These are phyloP conservation scores for Phalloptychus januarius DNA, from an alignment of 2,797 vertebrate genomes.

Conservation along the genomic window DNA sequence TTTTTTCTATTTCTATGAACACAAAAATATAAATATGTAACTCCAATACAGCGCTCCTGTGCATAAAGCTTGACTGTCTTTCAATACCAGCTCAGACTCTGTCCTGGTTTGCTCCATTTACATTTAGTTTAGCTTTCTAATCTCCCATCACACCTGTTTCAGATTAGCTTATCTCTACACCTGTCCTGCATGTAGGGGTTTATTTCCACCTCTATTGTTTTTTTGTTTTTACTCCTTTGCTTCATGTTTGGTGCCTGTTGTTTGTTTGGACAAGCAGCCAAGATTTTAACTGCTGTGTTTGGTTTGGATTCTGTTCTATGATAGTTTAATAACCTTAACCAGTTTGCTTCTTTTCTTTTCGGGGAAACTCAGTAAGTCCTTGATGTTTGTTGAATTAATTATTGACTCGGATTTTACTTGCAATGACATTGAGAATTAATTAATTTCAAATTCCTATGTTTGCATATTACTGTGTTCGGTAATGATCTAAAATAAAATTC, in stretches of 20 bases:
- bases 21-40: no score
- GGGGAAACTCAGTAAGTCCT: neutral
- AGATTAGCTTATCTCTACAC: neutral
- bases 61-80: neutral
- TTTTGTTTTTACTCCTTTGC: neutral
- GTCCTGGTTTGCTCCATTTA: neutral
- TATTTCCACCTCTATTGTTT: neutral
- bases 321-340: neutral
- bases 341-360: neutral
- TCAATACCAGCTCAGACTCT: neutral
- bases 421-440: neutral
- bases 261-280: neutral
- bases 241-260: neutral
- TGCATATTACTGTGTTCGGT: neutral
- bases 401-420: neutral
- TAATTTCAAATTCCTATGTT: neutral
- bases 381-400: neutral
- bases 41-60: no score
- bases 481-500: neutral
- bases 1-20: no score
- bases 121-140: neutral
- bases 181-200: neutral
- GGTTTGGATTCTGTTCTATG: neutral
- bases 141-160: neutral
- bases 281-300: neutral